Conservation (phyloP, 2,797 vertebrate species). For the Paratrypauchen microcephalus region DNA sequence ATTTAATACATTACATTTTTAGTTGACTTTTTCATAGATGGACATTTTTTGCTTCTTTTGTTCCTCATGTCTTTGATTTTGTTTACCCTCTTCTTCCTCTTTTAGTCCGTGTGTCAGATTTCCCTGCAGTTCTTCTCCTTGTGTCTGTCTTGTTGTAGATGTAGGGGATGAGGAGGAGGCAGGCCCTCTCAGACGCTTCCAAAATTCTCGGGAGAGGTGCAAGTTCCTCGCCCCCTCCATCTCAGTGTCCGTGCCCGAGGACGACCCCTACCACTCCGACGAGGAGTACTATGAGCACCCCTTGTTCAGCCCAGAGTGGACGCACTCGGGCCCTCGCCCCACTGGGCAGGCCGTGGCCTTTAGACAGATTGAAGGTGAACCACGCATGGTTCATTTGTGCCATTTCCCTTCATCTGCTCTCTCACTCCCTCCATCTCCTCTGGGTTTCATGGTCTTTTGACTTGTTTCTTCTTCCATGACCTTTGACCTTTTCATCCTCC, state of each 20-base stretch:
- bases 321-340: conserved; percentile 84
- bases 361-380: conserved; percentile 94
- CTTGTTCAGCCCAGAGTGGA: conserved; percentile 95
- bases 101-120: conserved; percentile 79
- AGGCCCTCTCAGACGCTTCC: conserved; percentile 85
- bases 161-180: conserved; percentile 93
- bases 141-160: conserved; percentile 92
- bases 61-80: conserved; percentile 26
- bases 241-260: conserved; percentile 92
- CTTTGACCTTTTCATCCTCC: conserved; percentile 62
- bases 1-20: neutral
- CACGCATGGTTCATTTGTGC: conserved; percentile 87
- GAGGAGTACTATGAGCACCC: conserved; percentile 95
- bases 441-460: conserved; percentile 44
- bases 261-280: conserved; percentile 91
- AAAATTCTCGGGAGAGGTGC: conserved; percentile 85
- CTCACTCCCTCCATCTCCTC: conserved; percentile 14
- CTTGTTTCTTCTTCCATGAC: conserved; percentile 54
- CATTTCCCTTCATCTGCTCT: conserved; percentile 53
- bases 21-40: conserved; percentile 37
- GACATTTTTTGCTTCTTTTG: conserved; percentile 53
- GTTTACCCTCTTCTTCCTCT: conserved; percentile 35
- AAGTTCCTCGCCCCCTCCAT: conserved; percentile 92
- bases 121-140: conserved; percentile 90
- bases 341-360: conserved; percentile 87